Evolutionary conservation across 2,797 vertebrate species (phyloP).

Genomic region (Trachops cirrhosus): DNA sequence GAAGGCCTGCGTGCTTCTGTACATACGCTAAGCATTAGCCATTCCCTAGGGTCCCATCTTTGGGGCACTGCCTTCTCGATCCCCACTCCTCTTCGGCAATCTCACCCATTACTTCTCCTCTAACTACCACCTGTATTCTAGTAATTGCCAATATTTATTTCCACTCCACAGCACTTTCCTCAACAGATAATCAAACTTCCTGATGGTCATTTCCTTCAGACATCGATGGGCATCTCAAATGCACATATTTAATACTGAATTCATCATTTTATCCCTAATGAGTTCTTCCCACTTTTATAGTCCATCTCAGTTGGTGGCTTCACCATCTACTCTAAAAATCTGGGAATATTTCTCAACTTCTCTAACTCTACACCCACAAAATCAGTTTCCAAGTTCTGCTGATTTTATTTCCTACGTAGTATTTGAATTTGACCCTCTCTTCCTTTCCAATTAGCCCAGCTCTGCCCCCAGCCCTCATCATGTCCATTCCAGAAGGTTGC

Average conservation of each 20-base stretch:
- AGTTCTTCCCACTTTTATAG: neutral
- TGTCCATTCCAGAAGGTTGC: neutral
- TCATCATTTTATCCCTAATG: neutral
- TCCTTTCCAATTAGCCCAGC: neutral
- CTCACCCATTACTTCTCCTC: neutral
- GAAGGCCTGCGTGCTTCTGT: neutral
- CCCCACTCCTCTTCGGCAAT: neutral
- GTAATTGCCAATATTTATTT: neutral
- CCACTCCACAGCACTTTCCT: neutral
- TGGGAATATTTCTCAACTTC: neutral
- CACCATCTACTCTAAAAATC: neutral
- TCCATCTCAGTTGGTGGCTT: neutral
- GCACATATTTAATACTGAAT: neutral
- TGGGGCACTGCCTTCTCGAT: neutral
- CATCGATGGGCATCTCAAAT: neutral
- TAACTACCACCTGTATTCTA: neutral
- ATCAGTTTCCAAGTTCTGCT: neutral
- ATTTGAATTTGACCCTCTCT: neutral
- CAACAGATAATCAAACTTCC: neutral
- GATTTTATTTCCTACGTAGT: neutral
- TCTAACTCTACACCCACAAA: neutral
- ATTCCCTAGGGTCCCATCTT: neutral
- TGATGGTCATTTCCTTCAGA: neutral
- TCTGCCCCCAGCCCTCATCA: neutral
- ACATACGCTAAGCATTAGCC: neutral